Evolutionary conservation across 2,113 vertebrate species (phyloP).

Genomic region (Nesogale talazaci): DNA sequence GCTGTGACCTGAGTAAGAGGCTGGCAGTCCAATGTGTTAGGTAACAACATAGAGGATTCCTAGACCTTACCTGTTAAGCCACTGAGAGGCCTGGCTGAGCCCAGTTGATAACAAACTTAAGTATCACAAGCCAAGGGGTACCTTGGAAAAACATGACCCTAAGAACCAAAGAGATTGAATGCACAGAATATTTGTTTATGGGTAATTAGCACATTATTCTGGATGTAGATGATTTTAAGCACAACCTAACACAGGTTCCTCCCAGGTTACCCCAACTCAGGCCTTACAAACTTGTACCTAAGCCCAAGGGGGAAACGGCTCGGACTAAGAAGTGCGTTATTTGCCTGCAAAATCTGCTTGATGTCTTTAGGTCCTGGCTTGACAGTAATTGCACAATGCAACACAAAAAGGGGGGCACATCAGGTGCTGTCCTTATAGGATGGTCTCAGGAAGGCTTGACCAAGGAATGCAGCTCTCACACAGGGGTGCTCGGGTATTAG

Average conservation of each 20-base stretch:
- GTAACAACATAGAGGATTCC: too few relatives aligned
- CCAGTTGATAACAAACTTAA: too few relatives aligned
- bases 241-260: not conserved
- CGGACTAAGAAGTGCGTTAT: not conserved
- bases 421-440: not conserved
- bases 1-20: too few relatives aligned
- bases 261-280: conserved; percentile 2
- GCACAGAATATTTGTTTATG: not conserved
- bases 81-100: too few relatives aligned
- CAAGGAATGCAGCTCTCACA: not conserved
- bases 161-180: not conserved
- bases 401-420: not conserved
- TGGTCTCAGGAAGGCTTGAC: not conserved
- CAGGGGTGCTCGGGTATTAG: too few relatives aligned
- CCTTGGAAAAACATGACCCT: not conserved
- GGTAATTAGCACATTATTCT: not conserved
- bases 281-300: not conserved
- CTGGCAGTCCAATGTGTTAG: too few relatives aligned
- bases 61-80: too few relatives aligned
- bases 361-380: not conserved
- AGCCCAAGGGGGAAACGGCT: not conserved
- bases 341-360: not conserved
- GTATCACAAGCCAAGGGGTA: not conserved
- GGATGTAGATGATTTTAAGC: not conserved
- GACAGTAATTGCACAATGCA: not conserved